phyloP scores from a whole-genome alignment of 2,888 invertebrate genomes.

The Plagodis dolabraria region DNA sequence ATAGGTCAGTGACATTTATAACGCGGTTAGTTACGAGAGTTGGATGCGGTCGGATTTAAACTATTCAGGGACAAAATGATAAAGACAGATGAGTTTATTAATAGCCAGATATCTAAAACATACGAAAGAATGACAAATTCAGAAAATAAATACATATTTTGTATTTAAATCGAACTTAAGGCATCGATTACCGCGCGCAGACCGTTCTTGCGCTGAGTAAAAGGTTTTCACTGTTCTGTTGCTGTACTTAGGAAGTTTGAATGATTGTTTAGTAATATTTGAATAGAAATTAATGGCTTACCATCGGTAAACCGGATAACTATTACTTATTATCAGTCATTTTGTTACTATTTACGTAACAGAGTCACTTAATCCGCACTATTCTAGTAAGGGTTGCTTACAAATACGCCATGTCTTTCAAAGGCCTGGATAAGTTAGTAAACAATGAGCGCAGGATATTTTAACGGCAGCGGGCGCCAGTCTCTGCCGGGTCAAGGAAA shows the following conservation, averaged over 20 bases:
- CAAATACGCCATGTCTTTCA: conserved; percentile 14
- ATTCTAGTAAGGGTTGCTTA: conserved; percentile 15
- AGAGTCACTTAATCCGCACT: conserved; percentile 11
- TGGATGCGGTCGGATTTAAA: conserved; percentile 1
- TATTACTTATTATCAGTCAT: too few relatives aligned
- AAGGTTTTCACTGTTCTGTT: too few relatives aligned
- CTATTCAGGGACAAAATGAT: conserved; percentile 1
- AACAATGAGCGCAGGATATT: conserved; percentile 25
- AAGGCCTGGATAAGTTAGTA: conserved; percentile 24
- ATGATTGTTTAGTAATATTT: too few relatives aligned
- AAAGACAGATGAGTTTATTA: neutral
- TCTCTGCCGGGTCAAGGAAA: conserved; percentile 25
- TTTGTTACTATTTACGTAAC: too few relatives aligned
- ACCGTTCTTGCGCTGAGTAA: too few relatives aligned
- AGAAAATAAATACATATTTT: neutral
- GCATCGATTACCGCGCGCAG: too few relatives aligned
- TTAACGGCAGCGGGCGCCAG: conserved; percentile 17
- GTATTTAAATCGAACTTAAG: too few relatives aligned
- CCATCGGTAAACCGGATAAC: too few relatives aligned
- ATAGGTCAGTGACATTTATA: conserved; percentile 6
- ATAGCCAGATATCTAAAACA: neutral
- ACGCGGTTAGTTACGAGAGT: neutral
- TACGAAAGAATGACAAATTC: neutral
- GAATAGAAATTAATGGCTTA: too few relatives aligned
- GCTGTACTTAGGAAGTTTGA: too few relatives aligned